Conservation (phyloP, 2,888 invertebrate genomes). For the Eupithecia subumbrata region DNA sequence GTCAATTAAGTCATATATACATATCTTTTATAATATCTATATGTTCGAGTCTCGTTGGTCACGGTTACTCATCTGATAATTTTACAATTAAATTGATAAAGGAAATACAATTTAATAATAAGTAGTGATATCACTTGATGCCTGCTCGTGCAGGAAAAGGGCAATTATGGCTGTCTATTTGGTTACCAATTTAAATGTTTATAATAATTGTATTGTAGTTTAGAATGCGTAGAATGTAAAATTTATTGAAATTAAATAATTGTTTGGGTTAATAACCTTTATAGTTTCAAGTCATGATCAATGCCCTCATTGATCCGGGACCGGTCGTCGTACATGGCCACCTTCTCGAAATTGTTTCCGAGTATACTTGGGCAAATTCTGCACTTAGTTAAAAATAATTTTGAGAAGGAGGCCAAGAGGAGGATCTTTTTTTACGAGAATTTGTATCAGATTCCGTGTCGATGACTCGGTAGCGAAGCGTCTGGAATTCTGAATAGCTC, state of each 20-base stretch:
- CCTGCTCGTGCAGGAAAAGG: background rate
- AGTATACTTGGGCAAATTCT: no score
- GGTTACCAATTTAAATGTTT: background rate
- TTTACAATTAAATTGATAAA: background rate
- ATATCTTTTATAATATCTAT: background rate
- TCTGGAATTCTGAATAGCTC: no score
- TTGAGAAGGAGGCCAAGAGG: no score
- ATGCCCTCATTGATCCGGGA: no score
- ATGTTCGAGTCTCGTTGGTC: background rate
- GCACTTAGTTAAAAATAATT: no score
- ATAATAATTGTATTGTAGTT: background rate
- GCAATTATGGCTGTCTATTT: background rate
- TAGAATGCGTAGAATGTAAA: background rate
- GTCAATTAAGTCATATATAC: background rate
- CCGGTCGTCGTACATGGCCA: no score
- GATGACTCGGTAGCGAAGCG: no score
- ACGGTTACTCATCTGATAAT: background rate
- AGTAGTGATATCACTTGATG: background rate
- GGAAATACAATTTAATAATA: background rate
- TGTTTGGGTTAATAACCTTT: background rate
- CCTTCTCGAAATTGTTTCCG: no score
- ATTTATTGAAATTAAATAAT: background rate
- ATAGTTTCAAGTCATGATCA: no score
- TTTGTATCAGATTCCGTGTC: no score
- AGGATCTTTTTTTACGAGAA: no score